A percentile compares a stretch with the other conserved stretches of the same genome.
Conservation (phyloP, 1,140 invertebrate species). For the Antheraea pernyi region DNA sequence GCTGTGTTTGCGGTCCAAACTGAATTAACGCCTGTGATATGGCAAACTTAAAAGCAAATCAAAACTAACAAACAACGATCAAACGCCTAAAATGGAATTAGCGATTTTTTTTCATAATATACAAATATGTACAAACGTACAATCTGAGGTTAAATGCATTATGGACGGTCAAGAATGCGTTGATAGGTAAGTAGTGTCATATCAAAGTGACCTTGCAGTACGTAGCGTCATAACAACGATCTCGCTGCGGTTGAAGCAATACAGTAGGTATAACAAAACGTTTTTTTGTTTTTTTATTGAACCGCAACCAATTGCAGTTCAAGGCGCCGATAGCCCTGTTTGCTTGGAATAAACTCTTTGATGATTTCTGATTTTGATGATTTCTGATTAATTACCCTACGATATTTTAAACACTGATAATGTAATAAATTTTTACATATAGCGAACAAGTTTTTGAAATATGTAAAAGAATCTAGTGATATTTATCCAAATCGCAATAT, state of each 20-base stretch:
- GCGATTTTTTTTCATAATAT: background rate
- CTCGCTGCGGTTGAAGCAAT: background rate
- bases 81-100: too few relatives aligned
- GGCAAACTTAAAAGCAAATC: too few relatives aligned
- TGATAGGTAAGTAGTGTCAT: conserved; percentile 14
- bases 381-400: background rate
- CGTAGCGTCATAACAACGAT: background rate
- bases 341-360: conserved; percentile 6
- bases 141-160: conserved; percentile 4
- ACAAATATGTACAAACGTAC: background rate
- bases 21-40: too few relatives aligned
- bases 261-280: background rate
- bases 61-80: too few relatives aligned
- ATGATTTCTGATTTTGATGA: background rate
- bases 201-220: conserved; percentile 32
- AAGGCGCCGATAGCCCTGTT: conserved; percentile 9
- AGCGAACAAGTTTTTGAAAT: too few relatives aligned
- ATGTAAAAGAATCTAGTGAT: too few relatives aligned
- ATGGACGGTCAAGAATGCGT: background rate
- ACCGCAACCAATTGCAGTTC: conserved; percentile 17
- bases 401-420: background rate
- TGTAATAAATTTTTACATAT: background rate
- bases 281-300: conserved; percentile 7
- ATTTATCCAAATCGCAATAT: too few relatives aligned
- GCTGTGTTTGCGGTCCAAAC: too few relatives aligned